Percentiles rank a stretch among this genome's conserved stretches.
Evolutionary conservation across 2,797 vertebrate species (phyloP).

Genomic region (Muraenolepis orangiensis): DNA sequence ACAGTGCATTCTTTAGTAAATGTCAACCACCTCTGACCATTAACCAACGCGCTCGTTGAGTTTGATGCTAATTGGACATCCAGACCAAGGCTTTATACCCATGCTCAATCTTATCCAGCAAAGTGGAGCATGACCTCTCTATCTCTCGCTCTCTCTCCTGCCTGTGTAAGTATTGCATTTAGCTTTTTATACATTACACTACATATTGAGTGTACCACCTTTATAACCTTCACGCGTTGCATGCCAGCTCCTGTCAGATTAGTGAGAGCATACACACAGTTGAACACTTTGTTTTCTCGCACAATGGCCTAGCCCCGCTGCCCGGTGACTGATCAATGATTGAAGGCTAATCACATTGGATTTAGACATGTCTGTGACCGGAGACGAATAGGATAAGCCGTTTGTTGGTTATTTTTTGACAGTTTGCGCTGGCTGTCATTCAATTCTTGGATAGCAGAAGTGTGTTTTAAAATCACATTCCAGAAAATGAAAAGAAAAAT

Average conservation of each 20-base stretch:
- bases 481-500: not conserved
- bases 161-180: conserved; percentile 5
- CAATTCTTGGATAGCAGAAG: not conserved
- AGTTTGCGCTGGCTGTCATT: not conserved
- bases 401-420: not conserved
- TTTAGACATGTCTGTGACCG: not conserved
- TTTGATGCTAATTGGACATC: conserved; percentile 30
- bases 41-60: conserved; percentile 22
- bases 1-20: conserved; percentile 14
- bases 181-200: conserved; percentile 8
- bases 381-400: no score
- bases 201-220: not conserved
- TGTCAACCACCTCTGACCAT: conserved; percentile 25
- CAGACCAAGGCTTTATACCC: not conserved
- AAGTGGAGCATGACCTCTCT: not conserved
- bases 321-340: not conserved
- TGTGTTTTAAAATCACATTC: not conserved
- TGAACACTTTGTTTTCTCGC: conserved; percentile 29
- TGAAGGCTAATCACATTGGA: conserved; percentile 5
- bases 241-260: conserved; percentile 16
- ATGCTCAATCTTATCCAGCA: not conserved
- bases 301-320: conserved; percentile 9
- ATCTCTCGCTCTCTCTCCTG: no score
- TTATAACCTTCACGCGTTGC: conserved; percentile 45
- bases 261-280: conserved; percentile 22